Percentiles rank a stretch among this genome's conserved stretches.
Conservation (phyloP, 2,888 invertebrate species). For the Lamellibrachia satsuma region DNA sequence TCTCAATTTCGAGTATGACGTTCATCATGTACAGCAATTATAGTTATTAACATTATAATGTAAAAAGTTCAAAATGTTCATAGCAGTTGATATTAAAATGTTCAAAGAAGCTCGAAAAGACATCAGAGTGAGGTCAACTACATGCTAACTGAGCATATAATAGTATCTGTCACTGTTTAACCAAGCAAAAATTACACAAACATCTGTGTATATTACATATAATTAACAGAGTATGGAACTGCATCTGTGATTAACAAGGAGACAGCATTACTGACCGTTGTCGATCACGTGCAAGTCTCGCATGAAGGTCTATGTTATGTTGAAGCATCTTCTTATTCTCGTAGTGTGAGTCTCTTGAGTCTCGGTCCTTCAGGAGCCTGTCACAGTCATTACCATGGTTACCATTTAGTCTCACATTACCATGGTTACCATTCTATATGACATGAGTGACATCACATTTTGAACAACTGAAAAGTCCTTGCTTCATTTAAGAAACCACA, state of each 20-base stretch:
- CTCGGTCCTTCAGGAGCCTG: slow-evolving; percentile 18
- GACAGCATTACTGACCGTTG: not conserved
- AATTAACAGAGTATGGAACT: not conserved
- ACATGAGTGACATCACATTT: not conserved
- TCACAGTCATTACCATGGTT: slow-evolving; percentile 17
- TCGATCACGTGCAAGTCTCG: not conserved
- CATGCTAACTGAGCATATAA: not conserved
- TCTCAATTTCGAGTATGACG: no score
- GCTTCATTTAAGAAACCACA: no score
- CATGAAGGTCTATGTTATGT: slow-evolving; percentile 17
- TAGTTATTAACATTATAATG: no score
- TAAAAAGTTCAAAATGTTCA: no score
- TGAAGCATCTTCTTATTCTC: slow-evolving; percentile 18
- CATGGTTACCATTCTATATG: not conserved
- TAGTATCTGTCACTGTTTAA: not conserved
- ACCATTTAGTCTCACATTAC: not conserved
- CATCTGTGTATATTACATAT: no score
- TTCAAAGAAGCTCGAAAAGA: no score
- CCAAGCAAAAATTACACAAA: no score
- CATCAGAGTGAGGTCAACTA: not conserved
- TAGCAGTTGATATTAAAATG: no score
- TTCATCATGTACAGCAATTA: no score
- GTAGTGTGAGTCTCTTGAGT: not conserved
- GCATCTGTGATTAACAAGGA: not conserved
- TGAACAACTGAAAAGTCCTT: no score